These are phyloP conservation scores for Amiota communis DNA, from an alignment of 2,888 invertebrate species.

Conservation along the genomic window DNA sequence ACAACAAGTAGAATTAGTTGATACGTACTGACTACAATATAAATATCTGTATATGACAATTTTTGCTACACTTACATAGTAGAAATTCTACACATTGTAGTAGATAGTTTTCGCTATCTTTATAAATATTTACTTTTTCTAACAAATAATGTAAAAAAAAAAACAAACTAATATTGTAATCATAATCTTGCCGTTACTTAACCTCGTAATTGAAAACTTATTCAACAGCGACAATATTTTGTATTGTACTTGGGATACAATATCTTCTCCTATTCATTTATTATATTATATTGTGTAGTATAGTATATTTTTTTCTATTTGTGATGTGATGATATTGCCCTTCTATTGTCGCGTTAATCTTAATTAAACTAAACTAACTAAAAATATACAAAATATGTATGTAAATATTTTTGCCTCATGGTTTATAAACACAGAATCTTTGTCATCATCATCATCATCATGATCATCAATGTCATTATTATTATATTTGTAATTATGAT, in stretches of 20 bases:
- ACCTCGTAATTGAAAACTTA: slow-evolving; percentile 53
- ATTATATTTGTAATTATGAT: neutral
- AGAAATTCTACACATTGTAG: neutral
- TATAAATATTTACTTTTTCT: neutral
- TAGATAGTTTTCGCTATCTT: neutral
- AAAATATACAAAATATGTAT: neutral
- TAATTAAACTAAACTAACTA: neutral
- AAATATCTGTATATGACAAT: neutral
- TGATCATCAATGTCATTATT: no score
- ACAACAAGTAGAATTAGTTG: neutral
- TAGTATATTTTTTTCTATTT: no score
- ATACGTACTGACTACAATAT: no score
- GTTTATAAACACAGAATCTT: slow-evolving; percentile 4
- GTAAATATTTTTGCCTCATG: neutral
- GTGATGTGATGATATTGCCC: neutral
- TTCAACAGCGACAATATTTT: neutral
- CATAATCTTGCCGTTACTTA: slow-evolving; percentile 50
- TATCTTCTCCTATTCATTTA: no score
- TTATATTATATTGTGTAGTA: no score
- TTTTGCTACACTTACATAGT: slow-evolving; percentile 2
- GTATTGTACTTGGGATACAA: no score
- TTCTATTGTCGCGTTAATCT: slow-evolving; percentile 3
- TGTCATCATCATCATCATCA: no score
- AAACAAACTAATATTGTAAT: slow-evolving; percentile 38
- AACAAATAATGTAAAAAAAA: neutral